A percentile compares a stretch with the other conserved stretches of the same genome.
Conservation (phyloP, 1,140 invertebrate species). For the Himalopsyche phryganea region DNA sequence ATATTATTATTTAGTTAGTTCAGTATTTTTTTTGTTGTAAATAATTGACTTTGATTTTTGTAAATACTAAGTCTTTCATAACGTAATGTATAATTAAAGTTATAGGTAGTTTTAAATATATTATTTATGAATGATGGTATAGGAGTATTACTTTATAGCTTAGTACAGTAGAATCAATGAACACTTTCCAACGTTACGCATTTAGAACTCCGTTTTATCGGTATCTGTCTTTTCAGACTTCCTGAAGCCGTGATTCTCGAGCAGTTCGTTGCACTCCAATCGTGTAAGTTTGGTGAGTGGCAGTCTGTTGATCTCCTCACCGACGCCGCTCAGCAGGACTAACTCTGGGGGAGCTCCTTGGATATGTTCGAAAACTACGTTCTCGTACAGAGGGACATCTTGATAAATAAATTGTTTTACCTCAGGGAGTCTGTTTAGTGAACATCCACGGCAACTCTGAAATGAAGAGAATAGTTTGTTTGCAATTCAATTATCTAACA, state of each 20-base stretch:
- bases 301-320: conserved; percentile 63
- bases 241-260: conserved; percentile 60
- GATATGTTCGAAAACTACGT: conserved; percentile 64
- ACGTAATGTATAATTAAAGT: no score
- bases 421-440: conserved; percentile 67
- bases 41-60: no score
- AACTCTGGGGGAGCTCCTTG: conserved; percentile 65
- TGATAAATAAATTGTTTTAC: conserved; percentile 73
- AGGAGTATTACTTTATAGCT: no score
- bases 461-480: conserved; percentile 36
- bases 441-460: conserved; percentile 75
- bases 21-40: no score
- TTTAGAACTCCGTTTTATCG: conserved; percentile 11
- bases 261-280: conserved; percentile 65
- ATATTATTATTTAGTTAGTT: no score
- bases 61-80: no score
- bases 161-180: no score
- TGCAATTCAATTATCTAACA: not conserved
- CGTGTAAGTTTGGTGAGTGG: conserved; percentile 57
- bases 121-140: no score
- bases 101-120: no score
- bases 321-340: conserved; percentile 57
- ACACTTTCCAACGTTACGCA: no score
- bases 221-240: conserved; percentile 1
- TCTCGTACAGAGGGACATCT: conserved; percentile 67